Evolutionary conservation across 2,888 invertebrate genomes (phyloP).

Genomic region (Meiosimyza platycephala): DNA sequence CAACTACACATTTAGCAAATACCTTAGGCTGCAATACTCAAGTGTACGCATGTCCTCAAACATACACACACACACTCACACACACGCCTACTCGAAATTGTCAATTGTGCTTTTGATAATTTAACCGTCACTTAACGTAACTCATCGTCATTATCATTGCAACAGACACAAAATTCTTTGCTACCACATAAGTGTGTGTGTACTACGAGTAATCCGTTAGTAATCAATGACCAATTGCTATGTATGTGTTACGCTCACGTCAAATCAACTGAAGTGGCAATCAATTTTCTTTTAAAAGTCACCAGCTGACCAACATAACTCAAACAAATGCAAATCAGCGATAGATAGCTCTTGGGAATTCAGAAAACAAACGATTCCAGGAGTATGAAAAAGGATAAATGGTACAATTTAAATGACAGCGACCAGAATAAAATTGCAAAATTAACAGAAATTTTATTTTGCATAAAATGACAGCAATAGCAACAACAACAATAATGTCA

Average conservation of each 20-base stretch:
- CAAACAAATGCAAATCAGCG: slow-evolving; percentile 14
- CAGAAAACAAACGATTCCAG: neutral
- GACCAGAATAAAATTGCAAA: slow-evolving; percentile 8
- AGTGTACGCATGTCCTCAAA: neutral
- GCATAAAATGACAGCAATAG: neutral
- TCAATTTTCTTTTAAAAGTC: neutral
- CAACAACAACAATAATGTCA: neutral
- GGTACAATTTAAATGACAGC: neutral
- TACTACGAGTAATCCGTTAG: neutral
- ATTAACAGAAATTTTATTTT: slow-evolving; percentile 12
- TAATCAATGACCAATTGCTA: too few species aligned
- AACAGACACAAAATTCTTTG: neutral
- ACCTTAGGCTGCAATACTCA: neutral
- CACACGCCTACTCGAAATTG: neutral
- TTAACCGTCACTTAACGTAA: too few species aligned
- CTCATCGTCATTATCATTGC: neutral
- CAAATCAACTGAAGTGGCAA: slow-evolving; percentile 11
- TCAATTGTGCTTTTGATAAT: too few species aligned
- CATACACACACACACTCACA: too few species aligned
- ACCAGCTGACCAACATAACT: neutral
- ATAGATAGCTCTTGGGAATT: neutral
- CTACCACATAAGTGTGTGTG: neutral
- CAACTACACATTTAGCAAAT: too few species aligned
- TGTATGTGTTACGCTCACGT: neutral
- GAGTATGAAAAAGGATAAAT: neutral